A percentile compares a stretch with the other conserved stretches of the same genome.
These are phyloP conservation scores for Collichthys lucidus DNA, from an alignment of 2,113 vertebrate species.

Conservation along the genomic window DNA sequence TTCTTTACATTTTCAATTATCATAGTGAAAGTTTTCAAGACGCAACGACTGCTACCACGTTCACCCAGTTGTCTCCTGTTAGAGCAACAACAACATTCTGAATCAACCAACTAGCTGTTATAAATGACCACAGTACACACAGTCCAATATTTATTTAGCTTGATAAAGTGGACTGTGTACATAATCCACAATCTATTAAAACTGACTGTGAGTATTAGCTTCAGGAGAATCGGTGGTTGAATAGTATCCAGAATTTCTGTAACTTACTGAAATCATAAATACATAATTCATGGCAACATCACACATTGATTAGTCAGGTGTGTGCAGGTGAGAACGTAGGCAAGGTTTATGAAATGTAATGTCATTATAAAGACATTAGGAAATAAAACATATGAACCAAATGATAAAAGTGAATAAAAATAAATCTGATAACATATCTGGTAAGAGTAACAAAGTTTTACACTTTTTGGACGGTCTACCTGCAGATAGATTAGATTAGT, in stretches of 20 bases:
- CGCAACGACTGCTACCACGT: not conserved
- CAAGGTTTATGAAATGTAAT: not conserved
- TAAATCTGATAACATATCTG: not conserved
- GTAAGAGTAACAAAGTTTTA: too few relatives aligned
- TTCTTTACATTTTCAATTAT: not conserved
- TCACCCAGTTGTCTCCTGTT: too few relatives aligned
- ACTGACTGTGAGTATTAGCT: not conserved
- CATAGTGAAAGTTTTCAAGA: not conserved
- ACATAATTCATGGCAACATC: not conserved
- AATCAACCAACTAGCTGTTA: too few relatives aligned
- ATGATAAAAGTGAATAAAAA: slow-evolving; percentile 1
- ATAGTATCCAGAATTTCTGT: not conserved
- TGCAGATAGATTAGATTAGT: too few relatives aligned
- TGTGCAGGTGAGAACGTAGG: not conserved
- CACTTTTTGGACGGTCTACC: too few relatives aligned
- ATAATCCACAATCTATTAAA: too few relatives aligned
- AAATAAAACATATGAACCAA: not conserved
- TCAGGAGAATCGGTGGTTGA: not conserved
- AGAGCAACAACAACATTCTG: too few relatives aligned
- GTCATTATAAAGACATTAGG: not conserved
- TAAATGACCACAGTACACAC: too few relatives aligned
- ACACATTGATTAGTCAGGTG: not conserved
- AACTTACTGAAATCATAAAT: not conserved
- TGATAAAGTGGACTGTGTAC: too few relatives aligned
- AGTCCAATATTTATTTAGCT: too few relatives aligned